Percentiles rank a stretch among this genome's conserved stretches.
Conservation (phyloP, 1,140 invertebrate species). For the Drosophila santomea region DNA sequence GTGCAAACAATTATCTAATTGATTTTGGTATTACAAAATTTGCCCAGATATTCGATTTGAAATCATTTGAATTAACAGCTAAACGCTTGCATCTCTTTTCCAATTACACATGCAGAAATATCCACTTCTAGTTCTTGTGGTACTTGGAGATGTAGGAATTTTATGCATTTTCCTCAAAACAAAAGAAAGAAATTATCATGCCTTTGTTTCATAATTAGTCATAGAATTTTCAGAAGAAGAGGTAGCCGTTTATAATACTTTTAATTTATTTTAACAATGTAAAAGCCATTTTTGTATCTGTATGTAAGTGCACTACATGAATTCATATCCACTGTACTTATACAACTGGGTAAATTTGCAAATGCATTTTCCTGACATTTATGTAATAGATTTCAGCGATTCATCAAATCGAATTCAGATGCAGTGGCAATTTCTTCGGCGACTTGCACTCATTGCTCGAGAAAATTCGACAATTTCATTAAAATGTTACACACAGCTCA, state of each 20-base stretch:
- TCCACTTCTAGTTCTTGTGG: neutral
- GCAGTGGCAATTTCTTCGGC: slow-evolving; percentile 1
- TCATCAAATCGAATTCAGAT: neutral
- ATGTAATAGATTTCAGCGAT: neutral
- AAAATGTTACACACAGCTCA: slow-evolving; percentile 59
- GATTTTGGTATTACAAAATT: slow-evolving; percentile 65
- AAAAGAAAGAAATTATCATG: too few species aligned
- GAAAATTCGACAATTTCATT: slow-evolving; percentile 71
- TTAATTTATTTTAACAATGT: too few species aligned
- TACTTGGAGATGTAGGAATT: neutral
- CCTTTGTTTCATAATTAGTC: too few species aligned
- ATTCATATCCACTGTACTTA: too few species aligned
- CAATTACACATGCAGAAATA: neutral
- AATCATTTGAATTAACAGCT: slow-evolving; percentile 62
- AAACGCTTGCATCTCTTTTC: slow-evolving; percentile 1
- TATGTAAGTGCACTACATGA: too few species aligned
- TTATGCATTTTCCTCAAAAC: too few species aligned
- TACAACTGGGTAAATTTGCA: neutral
- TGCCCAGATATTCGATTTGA: slow-evolving; percentile 52
- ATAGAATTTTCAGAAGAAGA: too few species aligned
- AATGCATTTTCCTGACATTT: slow-evolving; percentile 65
- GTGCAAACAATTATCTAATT: slow-evolving; percentile 72
- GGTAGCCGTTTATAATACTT: too few species aligned
- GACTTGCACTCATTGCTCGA: slow-evolving; percentile 9
- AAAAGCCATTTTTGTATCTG: too few species aligned